Conservation (phyloP, 2,888 invertebrate species). For the Cremastinae sp. region DNA sequence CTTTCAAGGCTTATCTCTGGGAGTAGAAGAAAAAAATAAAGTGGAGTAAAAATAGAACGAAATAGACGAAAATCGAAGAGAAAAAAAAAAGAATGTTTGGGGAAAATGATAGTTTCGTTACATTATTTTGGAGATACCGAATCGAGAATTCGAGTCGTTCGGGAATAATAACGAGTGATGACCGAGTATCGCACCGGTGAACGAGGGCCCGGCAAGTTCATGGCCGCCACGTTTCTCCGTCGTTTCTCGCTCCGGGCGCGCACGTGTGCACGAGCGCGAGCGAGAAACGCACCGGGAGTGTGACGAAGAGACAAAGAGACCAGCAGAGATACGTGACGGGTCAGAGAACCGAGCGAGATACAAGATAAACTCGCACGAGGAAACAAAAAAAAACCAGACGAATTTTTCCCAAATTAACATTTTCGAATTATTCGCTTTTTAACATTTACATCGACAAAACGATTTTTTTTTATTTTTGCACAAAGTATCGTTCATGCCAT, state of each 20-base stretch:
- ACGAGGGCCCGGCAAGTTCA: slow-evolving; percentile 76
- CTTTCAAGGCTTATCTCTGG: too few relatives aligned
- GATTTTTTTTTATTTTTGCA: too few relatives aligned
- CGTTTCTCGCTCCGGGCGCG: slow-evolving; percentile 24
- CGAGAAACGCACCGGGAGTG: neutral
- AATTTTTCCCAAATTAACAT: neutral
- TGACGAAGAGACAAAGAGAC: too few relatives aligned
- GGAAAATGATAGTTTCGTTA: slow-evolving; percentile 24
- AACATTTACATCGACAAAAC: too few relatives aligned
- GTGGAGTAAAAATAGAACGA: too few relatives aligned
- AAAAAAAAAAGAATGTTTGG: neutral
- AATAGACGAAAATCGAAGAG: too few relatives aligned
- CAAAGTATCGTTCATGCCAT: too few relatives aligned
- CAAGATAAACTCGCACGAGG: neutral
- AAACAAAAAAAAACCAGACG: slow-evolving; percentile 63
- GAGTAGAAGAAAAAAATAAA: too few relatives aligned
- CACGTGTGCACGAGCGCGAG: slow-evolving; percentile 63
- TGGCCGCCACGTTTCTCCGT: slow-evolving; percentile 68
- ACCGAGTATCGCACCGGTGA: slow-evolving; percentile 66
- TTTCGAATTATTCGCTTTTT: neutral
- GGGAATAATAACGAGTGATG: slow-evolving; percentile 74
- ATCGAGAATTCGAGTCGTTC: slow-evolving; percentile 57
- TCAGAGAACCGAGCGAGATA: neutral
- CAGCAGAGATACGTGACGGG: too few relatives aligned
- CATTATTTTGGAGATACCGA: too few relatives aligned